Evolutionary conservation across 2,113 vertebrate species (phyloP).

Genomic region (Mormyrus lacerda): DNA sequence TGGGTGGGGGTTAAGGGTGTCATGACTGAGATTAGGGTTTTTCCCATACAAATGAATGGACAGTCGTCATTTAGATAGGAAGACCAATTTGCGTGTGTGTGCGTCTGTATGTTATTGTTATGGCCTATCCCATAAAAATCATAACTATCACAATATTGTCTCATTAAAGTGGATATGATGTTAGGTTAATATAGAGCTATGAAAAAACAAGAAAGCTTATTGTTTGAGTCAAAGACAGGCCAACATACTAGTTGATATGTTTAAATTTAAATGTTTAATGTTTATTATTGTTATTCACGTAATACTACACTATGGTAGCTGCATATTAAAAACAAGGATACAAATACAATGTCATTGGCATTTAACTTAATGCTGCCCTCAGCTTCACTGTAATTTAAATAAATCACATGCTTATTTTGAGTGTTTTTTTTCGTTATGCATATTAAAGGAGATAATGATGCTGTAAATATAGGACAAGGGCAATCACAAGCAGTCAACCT

Average conservation of each 20-base stretch:
- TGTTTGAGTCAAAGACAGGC: not conserved
- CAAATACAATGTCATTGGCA: not conserved
- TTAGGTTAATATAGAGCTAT: not conserved
- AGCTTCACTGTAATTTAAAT: not conserved
- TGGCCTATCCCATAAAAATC: not conserved
- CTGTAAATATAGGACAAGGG: not conserved
- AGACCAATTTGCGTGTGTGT: too few species aligned
- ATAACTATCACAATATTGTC: not conserved
- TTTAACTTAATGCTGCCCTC: not conserved
- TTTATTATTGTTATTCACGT: not conserved
- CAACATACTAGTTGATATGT: not conserved
- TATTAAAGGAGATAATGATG: not conserved
- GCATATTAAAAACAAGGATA: not conserved
- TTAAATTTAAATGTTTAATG: not conserved
- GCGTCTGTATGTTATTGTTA: too few species aligned
- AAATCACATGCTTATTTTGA: not conserved
- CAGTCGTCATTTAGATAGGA: too few species aligned
- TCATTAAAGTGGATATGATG: not conserved
- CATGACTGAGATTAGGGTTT: too few species aligned
- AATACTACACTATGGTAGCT: not conserved
- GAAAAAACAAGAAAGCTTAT: not conserved
- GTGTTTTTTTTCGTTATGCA: not conserved
- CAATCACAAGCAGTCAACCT: not conserved
- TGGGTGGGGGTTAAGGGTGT: too few species aligned
- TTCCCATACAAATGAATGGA: too few species aligned